Evolutionary conservation across 2,113 vertebrate genomes (phyloP), one percentile per base, ranked within the genome.

Genomic region (Ranitomeya variabilis): DNA sequence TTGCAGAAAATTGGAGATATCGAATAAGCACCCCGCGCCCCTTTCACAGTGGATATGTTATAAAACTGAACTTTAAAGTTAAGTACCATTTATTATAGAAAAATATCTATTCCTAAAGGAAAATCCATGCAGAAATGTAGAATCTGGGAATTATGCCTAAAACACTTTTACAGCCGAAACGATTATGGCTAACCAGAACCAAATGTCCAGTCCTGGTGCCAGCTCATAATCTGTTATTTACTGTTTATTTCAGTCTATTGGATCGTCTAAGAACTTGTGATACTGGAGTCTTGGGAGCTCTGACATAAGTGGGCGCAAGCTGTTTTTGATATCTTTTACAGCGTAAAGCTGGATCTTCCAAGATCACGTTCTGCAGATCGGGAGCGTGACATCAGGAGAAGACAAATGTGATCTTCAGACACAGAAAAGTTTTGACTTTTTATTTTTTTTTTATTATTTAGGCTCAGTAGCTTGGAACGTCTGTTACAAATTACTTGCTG

Each of bases 101-200:
- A 66, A 69, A 69, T 69, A 69, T 69, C 66, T 26, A 26, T 69
- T 69, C 23, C 66, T 69, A 26, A 69, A 69, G 66, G 9, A 26
- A 69, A 69, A 13, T 69, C 12, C 11, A 23, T 26, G 66, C 66
- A 26, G n/a, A 26, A 26, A 69, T 26, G 66, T 69, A 69, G 66
- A 69, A 3, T 69, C 66, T 26, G 66, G 66, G 66, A 69, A 26
- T 69, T 69, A 23, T 69, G 66, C n/a, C 66, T 69, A 69, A 69
- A 69, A 69, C n/a, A 23, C 64, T 67, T 67, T 64, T 67, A n/a
- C 64, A 67, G 64, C 64, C n/a, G 8, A 67, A 67, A n/a, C 64
- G 21, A 67, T 69, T 69, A 69, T 69, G 66, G n/a, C 66, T 69
- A 69, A 69, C 10, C 66, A 23, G 66, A 69, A 69, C 66, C 66